phyloP scores from a whole-genome alignment of 1,140 invertebrate species.

The Colletes latitarsis region DNA sequence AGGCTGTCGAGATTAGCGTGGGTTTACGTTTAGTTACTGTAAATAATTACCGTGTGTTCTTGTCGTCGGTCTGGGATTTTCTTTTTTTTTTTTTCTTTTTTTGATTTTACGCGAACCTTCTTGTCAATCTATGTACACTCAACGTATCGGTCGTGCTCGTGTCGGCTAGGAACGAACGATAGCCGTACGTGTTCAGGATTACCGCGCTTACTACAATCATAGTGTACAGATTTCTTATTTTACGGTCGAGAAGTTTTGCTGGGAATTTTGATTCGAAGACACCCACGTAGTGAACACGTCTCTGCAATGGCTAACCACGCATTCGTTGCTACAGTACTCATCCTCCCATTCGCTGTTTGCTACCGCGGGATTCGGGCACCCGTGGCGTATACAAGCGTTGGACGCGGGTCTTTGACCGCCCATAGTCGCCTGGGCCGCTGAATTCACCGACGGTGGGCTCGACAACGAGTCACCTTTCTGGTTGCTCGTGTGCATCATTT shows the following conservation, averaged over 20 bases:
- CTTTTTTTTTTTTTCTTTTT: conserved; percentile 18
- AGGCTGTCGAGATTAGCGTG: too few relatives aligned
- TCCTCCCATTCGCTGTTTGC: conserved; percentile 97
- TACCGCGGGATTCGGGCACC: conserved; percentile 94
- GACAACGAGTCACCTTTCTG: conserved; percentile 74
- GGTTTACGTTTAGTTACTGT: too few relatives aligned
- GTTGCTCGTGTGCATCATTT: conserved; percentile 79
- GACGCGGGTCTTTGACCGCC: conserved; percentile 80
- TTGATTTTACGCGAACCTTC: conserved; percentile 34
- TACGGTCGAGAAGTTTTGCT: conserved; percentile 84
- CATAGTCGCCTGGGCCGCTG: conserved; percentile 76
- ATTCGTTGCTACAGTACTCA: conserved; percentile 98
- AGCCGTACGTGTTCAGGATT: conserved; percentile 31
- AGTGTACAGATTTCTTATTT: conserved; percentile 77
- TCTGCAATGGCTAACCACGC: conserved; percentile 97
- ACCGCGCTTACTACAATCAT: conserved; percentile 3
- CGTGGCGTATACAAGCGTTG: conserved; percentile 92
- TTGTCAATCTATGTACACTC: conserved; percentile 60
- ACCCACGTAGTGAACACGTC: conserved; percentile 96
- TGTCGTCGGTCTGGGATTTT: conserved; percentile 8
- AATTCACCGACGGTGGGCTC: conserved; percentile 73
- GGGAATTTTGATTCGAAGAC: conserved; percentile 89
- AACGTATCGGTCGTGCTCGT: conserved; percentile 53
- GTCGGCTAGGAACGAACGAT: conserved; percentile 38
- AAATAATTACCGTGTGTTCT: too few relatives aligned